Evolutionary conservation across 2,113 vertebrate genomes (phyloP).

Genomic region (Chinchilla lanigera): DNA sequence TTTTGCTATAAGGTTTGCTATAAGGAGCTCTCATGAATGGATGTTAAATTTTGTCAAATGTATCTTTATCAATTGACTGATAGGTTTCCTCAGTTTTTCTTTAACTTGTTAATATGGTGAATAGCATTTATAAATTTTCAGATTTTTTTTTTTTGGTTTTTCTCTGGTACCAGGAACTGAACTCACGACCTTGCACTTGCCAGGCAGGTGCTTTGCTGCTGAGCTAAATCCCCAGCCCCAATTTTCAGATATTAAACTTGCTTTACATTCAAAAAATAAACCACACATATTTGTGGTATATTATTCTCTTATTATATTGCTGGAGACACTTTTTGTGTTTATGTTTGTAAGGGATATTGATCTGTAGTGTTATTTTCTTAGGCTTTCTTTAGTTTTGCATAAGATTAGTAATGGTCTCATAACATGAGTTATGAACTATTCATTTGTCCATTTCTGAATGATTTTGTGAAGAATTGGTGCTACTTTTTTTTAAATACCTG

Average conservation of each 20-base stretch:
- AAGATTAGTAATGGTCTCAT: neutral
- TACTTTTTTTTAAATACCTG: constrained; percentile 3
- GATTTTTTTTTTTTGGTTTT: too few species aligned
- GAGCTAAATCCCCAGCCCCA: too few species aligned
- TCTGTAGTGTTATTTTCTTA: neutral
- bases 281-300: neutral
- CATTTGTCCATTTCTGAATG: neutral
- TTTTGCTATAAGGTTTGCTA: too few species aligned
- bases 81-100: neutral
- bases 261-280: neutral
- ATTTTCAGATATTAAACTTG: neutral
- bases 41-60: constrained; percentile 37
- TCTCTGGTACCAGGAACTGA: too few species aligned
- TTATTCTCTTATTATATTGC: neutral
- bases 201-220: too few species aligned
- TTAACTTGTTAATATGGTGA: neutral
- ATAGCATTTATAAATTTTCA: neutral
- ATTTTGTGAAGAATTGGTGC: neutral
- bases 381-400: neutral
- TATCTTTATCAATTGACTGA: neutral
- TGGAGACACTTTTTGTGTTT: neutral
- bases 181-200: too few species aligned
- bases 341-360: neutral
- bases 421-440: neutral
- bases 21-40: neutral